phyloP scores from a whole-genome alignment of 1,140 invertebrate genomes.

The Caenorhabditis elegans region DNA sequence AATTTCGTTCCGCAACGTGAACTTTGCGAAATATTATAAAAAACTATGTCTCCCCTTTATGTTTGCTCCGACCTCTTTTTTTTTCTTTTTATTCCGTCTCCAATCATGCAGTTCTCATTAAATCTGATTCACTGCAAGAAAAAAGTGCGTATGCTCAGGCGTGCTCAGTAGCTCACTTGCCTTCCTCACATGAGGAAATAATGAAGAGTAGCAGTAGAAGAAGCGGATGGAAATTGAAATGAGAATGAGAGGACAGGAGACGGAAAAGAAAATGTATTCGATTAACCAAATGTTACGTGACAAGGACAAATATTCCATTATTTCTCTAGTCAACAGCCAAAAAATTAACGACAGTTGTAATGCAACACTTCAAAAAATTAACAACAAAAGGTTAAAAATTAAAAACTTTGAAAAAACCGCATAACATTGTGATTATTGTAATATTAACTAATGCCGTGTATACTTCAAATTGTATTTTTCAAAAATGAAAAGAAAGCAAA shows the following conservation, averaged over 20 bases:
- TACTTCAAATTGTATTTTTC: too few species aligned
- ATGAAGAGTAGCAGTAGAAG: background rate
- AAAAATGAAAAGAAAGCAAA: too few species aligned
- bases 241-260: background rate
- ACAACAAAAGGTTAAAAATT: too few species aligned
- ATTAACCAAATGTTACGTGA: too few species aligned
- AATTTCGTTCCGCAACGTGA: background rate
- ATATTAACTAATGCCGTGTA: too few species aligned
- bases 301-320: too few species aligned
- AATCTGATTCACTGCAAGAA: slow-evolving; percentile 14
- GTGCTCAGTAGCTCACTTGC: background rate
- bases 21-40: background rate
- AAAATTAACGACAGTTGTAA: too few species aligned
- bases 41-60: background rate
- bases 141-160: background rate
- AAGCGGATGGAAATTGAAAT: background rate
- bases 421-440: too few species aligned
- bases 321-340: too few species aligned
- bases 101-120: slow-evolving; percentile 12
- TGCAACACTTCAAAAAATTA: too few species aligned
- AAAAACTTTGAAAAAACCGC: too few species aligned
- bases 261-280: background rate
- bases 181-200: background rate
- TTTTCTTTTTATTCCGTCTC: background rate
- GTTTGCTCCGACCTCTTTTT: background rate